These are phyloP conservation scores for Elgaria multicarinata DNA, from an alignment of 2,113 vertebrate genomes.

Conservation along the genomic window DNA sequence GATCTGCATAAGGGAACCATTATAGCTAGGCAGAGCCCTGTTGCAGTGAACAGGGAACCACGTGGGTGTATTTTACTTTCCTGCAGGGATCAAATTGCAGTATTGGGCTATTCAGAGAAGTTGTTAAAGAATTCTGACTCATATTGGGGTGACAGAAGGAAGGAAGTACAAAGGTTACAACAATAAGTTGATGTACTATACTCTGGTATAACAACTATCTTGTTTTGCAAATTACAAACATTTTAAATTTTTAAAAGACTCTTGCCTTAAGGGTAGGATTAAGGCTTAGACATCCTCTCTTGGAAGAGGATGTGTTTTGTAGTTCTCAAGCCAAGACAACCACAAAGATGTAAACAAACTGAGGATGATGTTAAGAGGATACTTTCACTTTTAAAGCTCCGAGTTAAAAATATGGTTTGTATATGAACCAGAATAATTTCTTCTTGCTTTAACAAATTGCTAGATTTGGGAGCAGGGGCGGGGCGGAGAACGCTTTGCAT, in stretches of 20 bases:
- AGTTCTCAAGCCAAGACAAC: background rate
- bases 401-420: background rate
- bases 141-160: background rate
- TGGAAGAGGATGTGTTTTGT: background rate
- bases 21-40: background rate
- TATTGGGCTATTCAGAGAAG: background rate
- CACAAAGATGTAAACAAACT: background rate
- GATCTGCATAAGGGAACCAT: background rate
- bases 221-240: slow-evolving; percentile 14
- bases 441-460: background rate
- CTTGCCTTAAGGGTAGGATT: slow-evolving; percentile 1
- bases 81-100: slow-evolving; percentile 16
- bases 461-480: background rate
- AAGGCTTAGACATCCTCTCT: background rate
- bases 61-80: slow-evolving; percentile 11
- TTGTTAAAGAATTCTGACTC: slow-evolving; percentile 23
- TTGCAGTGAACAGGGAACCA: background rate
- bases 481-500: background rate
- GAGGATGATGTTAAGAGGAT: background rate
- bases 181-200: background rate
- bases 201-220: background rate
- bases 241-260: background rate
- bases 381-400: slow-evolving; percentile 1
- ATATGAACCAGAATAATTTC: background rate
- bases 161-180: slow-evolving; percentile 7